Evolutionary conservation across 2,113 vertebrate species (phyloP).

Genomic region (Tamias sibiricus): DNA sequence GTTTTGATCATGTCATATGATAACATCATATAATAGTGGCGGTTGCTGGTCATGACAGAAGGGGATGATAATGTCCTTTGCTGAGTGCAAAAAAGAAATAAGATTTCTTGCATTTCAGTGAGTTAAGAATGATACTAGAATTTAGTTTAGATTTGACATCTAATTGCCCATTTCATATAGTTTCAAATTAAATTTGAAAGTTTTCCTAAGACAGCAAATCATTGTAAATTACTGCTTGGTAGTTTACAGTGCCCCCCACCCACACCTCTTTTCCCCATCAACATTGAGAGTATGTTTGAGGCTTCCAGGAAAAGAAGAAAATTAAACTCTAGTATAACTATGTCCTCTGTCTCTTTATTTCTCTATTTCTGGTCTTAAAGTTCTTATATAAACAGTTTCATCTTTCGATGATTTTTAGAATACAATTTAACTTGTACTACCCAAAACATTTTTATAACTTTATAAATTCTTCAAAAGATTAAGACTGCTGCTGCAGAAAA

Average conservation of each 20-base stretch:
- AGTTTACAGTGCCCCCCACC: not conserved
- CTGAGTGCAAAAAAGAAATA: not conserved
- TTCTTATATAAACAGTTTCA: not conserved
- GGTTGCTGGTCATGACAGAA: not conserved
- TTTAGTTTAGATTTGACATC: constrained; percentile 7
- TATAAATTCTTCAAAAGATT: not conserved
- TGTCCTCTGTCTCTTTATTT: not conserved
- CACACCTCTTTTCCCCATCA: not conserved
- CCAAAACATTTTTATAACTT: not conserved
- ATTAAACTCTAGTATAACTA: not conserved
- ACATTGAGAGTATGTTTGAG: not conserved
- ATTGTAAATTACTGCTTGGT: not conserved
- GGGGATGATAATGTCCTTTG: not conserved
- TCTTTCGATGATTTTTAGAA: constrained; percentile 17
- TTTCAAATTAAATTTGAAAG: constrained; percentile 10
- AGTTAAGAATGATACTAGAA: not conserved
- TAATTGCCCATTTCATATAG: not conserved
- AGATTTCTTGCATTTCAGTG: not conserved
- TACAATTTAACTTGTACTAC: not conserved
- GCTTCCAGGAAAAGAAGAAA: not conserved
- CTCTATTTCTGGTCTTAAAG: not conserved
- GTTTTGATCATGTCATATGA: no score
- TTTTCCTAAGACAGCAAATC: not conserved
- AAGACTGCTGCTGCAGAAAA: not conserved
- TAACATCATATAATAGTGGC: not conserved